Conservation (phyloP, 1,140 invertebrate species). For the Monomorium pharaonis region DNA sequence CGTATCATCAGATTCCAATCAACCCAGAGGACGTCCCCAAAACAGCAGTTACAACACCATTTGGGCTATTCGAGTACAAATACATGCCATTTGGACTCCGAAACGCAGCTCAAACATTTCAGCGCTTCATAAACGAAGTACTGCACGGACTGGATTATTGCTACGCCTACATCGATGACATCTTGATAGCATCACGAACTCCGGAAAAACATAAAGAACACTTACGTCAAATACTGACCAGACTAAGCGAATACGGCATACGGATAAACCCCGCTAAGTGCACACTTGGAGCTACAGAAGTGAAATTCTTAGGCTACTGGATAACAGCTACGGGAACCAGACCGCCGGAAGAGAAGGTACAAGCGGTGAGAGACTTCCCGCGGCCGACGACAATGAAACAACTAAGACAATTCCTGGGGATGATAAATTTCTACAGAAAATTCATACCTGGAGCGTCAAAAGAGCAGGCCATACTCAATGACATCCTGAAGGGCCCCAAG, state of each 20-base stretch:
- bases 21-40: not conserved
- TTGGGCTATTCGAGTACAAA: too few species aligned
- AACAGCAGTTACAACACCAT: not conserved
- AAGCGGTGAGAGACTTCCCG: not conserved
- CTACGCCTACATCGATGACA: too few species aligned
- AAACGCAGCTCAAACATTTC: too few species aligned
- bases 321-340: not conserved
- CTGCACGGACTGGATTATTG: too few species aligned
- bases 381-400: not conserved
- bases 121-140: too few species aligned
- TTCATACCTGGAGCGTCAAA: not conserved
- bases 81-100: too few species aligned
- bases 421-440: not conserved
- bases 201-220: not conserved
- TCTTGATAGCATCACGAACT: too few species aligned
- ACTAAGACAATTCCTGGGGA: not conserved
- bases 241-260: not conserved
- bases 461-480: not conserved
- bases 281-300: not conserved
- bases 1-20: not conserved
- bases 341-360: not conserved
- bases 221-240: not conserved
- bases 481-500: rapidly evolving
- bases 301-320: not conserved
- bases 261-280: not conserved